Evolutionary conservation across 1,140 invertebrate genomes (phyloP), one percentile per base, ranked within the genome.

Genomic region (Diabrotica virgifera): DNA sequence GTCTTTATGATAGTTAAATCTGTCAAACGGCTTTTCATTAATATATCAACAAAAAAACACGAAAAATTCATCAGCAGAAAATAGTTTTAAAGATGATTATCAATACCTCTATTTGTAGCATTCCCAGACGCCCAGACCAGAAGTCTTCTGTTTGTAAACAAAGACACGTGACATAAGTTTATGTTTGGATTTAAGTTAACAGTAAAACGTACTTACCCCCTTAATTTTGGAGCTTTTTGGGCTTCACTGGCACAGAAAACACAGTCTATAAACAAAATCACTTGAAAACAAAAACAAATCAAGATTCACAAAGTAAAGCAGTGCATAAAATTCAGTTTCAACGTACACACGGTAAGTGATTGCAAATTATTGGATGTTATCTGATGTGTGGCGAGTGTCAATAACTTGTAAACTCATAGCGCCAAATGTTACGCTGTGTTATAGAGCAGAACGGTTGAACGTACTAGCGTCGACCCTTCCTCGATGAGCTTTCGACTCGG

Each of bases 191-290:
- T 51, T 10, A 51, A 52, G 14, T 52, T 52, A 52, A 9, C 46
- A 10, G 13, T n/a, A 37, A 37, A 60, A 57, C 8, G 40, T 46
- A 70, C 68, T 70, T 63, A 70, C 68, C 68, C 65, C 68, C 66
- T 70, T 70, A 70, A 70, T 70, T 65, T 64, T 70, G 50, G 63
- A 52, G 68, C 65, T 63, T 37, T 67, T 61, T 36, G 62, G n/a
- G 46, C 54, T 64, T 14, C 35, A 12, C 14, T 7, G 60, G 40
- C 52, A 51, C 59, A 63, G 24, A 59, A 64, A 52, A 64, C 24
- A 60, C 40, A 46, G 40, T 46, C 40, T 46, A n/a, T n/a, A 10
- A 46, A 46, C 40, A 46, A 46, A 46, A 46, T 10, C 40, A 46
- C 40, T 46, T 46, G 51, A 5, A 11, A 14, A 55, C 53, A 14